Conservation (phyloP, 2,888 invertebrate species). For the Polymixis lichenea region DNA sequence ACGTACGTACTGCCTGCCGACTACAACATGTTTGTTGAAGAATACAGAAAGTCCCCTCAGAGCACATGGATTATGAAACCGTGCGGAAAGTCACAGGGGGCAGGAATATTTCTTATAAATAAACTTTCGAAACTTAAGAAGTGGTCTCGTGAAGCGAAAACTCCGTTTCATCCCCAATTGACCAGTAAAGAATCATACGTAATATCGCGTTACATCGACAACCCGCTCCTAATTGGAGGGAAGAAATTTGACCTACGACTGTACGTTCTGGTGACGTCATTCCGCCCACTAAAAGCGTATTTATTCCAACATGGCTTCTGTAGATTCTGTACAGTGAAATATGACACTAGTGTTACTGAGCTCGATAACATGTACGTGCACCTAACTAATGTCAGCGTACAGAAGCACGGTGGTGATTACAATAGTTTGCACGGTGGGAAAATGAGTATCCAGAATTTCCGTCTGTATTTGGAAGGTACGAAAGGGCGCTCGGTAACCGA, state of each 20-base stretch:
- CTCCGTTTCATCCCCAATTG: conserved; percentile 95
- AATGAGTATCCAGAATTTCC: conserved; percentile 97
- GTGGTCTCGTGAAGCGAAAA: conserved; percentile 96
- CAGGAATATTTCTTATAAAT: conserved; percentile 98
- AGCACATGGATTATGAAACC: conserved; percentile 99
- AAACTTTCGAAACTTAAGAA: conserved; percentile 98
- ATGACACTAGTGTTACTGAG: conserved; percentile 96
- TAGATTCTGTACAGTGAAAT: conserved; percentile 98
- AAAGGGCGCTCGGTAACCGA: conserved; percentile 97
- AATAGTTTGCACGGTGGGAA: conserved; percentile 98
- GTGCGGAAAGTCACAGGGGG: conserved; percentile 97
- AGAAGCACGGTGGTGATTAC: conserved; percentile 99
- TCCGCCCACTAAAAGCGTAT: conserved; percentile 98
- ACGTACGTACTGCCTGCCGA: conserved; percentile 98
- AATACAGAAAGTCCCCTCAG: conserved; percentile 97
- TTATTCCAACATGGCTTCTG: conserved; percentile 98
- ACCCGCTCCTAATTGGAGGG: conserved; percentile 98
- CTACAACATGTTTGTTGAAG: conserved; percentile 99
- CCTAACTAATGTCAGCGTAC: conserved; percentile 99
- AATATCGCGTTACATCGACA: conserved; percentile 99
- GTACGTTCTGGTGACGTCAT: conserved; percentile 98
- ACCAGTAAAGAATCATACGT: conserved; percentile 97
- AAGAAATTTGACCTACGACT: conserved; percentile 98
- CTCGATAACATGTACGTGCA: conserved; percentile 98
- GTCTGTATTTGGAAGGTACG: conserved; percentile 97